Conservation (phyloP, 2,113 vertebrate species). For the Microcebus murinus region DNA sequence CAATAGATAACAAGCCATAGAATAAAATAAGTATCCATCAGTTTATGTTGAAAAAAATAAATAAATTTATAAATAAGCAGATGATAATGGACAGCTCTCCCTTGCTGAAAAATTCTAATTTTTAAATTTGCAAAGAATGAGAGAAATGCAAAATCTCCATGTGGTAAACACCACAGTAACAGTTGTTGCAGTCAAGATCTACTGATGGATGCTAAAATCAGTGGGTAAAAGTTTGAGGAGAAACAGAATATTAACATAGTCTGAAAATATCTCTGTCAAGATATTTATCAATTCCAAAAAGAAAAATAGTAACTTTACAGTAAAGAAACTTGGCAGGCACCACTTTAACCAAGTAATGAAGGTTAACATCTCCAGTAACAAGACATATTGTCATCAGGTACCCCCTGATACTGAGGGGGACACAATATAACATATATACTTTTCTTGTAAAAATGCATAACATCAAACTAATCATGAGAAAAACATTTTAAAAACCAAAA, state of each 20-base stretch:
- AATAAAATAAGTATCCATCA: constrained; percentile 9
- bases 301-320: not conserved
- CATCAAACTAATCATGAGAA: not conserved
- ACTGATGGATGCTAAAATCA: constrained; percentile 12
- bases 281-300: not conserved
- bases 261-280: not conserved
- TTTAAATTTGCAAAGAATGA: not conserved
- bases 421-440: not conserved
- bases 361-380: not conserved
- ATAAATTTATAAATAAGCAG: not conserved
- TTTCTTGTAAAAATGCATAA: not conserved
- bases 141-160: not conserved
- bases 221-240: constrained; percentile 13
- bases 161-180: not conserved
- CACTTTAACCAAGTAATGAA: not conserved
- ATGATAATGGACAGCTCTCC: not conserved
- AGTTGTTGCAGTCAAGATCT: not conserved
- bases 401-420: not conserved
- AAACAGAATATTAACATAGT: not conserved
- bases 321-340: not conserved
- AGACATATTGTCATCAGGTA: not conserved
- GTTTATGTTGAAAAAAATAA: not conserved
- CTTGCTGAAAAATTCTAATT: not conserved
- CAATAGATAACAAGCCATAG: not conserved
- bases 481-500: not conserved